Evolutionary conservation across 2,888 invertebrate species (phyloP).

Genomic region (Epicampocera succincta): DNA sequence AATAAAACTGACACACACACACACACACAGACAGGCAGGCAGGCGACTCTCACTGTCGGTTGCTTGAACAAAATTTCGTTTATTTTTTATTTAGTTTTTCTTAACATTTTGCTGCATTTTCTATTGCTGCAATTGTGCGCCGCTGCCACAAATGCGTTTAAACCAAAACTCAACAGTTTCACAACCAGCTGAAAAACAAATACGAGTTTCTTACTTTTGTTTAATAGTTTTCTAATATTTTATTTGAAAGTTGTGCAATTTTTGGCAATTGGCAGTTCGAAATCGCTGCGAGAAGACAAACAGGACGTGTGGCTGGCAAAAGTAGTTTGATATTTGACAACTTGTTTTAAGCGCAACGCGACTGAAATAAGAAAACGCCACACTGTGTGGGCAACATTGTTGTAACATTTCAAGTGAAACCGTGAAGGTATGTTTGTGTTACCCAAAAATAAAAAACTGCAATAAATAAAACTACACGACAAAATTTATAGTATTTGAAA

Average conservation of each 20-base stretch:
- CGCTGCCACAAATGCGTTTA: slow-evolving; percentile 51
- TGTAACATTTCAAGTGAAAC: too few species aligned
- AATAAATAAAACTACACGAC: too few species aligned
- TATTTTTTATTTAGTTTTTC: slow-evolving; percentile 6
- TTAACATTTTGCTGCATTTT: slow-evolving; percentile 8
- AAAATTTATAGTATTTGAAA: too few species aligned
- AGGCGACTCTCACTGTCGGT: slow-evolving; percentile 6
- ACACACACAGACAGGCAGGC: slow-evolving; percentile 7
- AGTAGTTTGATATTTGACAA: slow-evolving; percentile 17
- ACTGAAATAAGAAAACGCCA: background rate
- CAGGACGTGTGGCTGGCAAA: slow-evolving; percentile 18
- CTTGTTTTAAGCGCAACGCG: background rate
- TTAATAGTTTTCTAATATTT: slow-evolving; percentile 48
- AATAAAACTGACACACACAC: background rate
- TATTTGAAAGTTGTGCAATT: slow-evolving; percentile 22
- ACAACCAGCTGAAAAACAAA: slow-evolving; percentile 20
- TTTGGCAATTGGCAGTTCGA: slow-evolving; percentile 27
- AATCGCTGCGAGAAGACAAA: background rate
- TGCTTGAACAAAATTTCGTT: slow-evolving; percentile 64
- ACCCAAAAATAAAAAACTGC: too few species aligned
- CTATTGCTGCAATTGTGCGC: slow-evolving; percentile 48
- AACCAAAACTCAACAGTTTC: slow-evolving; percentile 30
- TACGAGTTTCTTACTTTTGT: background rate
- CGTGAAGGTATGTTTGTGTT: too few species aligned
- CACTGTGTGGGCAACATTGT: background rate